Conservation (phyloP, 2,888 invertebrate species). For the Theretra japonica region DNA sequence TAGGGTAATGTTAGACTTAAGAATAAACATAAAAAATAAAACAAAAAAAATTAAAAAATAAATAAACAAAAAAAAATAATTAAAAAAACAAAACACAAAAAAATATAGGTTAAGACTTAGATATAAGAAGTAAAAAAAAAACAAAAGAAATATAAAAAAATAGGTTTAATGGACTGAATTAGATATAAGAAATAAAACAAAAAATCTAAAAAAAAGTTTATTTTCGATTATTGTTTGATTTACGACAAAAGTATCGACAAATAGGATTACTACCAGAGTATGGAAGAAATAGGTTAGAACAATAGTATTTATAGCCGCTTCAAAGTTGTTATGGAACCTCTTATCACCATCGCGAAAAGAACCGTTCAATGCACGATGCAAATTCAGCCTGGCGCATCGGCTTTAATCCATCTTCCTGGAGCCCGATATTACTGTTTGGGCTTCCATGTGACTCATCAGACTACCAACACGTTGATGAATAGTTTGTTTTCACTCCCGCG, state of each 20-base stretch:
- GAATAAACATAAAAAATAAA: neutral
- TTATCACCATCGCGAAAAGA: slow-evolving; percentile 8
- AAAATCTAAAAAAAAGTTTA: neutral
- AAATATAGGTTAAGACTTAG: neutral
- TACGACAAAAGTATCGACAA: neutral
- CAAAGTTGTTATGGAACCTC: neutral
- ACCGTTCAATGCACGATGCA: neutral
- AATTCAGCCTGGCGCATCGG: neutral
- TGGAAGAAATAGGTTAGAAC: neutral
- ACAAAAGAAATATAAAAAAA: neutral
- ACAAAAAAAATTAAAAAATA: neutral
- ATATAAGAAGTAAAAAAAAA: neutral
- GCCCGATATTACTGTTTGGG: too few species aligned
- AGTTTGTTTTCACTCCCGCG: neutral
- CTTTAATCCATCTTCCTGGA: neutral
- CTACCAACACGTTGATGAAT: neutral
- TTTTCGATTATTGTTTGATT: neutral
- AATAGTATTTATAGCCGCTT: slow-evolving; percentile 1
- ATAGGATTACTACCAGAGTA: neutral
- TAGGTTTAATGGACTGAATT: neutral
- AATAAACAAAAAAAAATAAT: neutral
- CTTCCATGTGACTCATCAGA: too few species aligned
- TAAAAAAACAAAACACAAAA: neutral
- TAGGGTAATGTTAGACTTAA: neutral
- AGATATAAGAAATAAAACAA: neutral